Percentiles rank a stretch among this genome's conserved stretches.
Conservation (phyloP, 2,888 invertebrate species). For the Abscondita cerata region DNA sequence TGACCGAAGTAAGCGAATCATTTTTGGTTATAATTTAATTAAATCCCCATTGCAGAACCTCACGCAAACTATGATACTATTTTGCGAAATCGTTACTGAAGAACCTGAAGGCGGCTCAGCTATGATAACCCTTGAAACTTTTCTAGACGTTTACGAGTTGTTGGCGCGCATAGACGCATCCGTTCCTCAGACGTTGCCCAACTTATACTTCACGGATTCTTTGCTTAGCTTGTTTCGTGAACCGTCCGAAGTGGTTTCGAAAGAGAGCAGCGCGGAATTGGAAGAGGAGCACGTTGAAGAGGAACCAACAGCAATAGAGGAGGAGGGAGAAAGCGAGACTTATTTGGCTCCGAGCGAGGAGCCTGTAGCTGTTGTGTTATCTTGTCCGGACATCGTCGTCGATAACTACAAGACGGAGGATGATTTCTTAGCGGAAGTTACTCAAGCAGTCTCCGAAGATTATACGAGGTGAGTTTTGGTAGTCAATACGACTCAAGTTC, state of each 20-base stretch:
- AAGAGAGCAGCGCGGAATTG: slow-evolving; percentile 16
- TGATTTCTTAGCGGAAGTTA: slow-evolving; percentile 13
- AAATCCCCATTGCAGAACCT: slow-evolving; percentile 64
- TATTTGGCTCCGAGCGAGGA: slow-evolving; percentile 22
- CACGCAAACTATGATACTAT: slow-evolving; percentile 77
- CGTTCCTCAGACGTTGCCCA: slow-evolving; percentile 49
- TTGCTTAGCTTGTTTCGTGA: slow-evolving; percentile 46
- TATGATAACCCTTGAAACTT: slow-evolving; percentile 71
- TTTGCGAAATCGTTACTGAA: slow-evolving; percentile 82
- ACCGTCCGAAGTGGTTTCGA: slow-evolving; percentile 14
- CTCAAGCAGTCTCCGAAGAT: neutral
- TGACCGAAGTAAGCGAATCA: slow-evolving; percentile 65
- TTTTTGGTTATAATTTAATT: neutral
- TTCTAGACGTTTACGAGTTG: slow-evolving; percentile 66
- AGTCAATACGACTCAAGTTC: no score
- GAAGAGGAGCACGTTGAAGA: slow-evolving; percentile 29
- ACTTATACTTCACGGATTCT: slow-evolving; percentile 53
- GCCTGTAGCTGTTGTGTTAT: slow-evolving; percentile 27
- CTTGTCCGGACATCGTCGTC: slow-evolving; percentile 38
- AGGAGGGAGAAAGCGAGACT: slow-evolving; percentile 12
- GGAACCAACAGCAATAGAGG: slow-evolving; percentile 27
- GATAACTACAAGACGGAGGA: slow-evolving; percentile 35
- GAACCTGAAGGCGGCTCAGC: slow-evolving; percentile 86
- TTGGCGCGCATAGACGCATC: slow-evolving; percentile 67
- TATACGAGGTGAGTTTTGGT: no score